Percentiles rank a stretch among this genome's conserved stretches.
These are phyloP conservation scores for Rhinolophus ferrumequinum DNA, from an alignment of 2,113 vertebrate genomes.

Conservation along the genomic window DNA sequence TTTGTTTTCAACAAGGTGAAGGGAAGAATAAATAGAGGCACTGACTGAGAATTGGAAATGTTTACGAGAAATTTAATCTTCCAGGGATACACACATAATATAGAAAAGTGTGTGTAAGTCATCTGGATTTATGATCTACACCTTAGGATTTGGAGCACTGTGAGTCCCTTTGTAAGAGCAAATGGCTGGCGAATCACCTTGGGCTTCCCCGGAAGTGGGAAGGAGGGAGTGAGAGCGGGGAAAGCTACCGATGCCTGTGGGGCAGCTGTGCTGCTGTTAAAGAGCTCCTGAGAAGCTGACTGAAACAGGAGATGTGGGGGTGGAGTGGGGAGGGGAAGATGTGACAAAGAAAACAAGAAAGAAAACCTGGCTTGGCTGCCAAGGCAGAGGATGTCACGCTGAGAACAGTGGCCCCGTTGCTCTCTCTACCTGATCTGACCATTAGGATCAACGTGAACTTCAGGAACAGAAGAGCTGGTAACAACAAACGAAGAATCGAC, in stretches of 20 bases:
- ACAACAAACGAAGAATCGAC: background rate
- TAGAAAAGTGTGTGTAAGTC: background rate
- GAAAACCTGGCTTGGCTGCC: background rate
- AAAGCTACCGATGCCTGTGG: background rate
- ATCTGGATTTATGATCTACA: background rate
- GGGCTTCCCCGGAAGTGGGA: background rate
- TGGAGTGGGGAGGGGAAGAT: background rate
- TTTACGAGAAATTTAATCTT: background rate
- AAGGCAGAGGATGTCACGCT: background rate
- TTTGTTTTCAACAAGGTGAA: background rate
- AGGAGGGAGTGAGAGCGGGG: background rate
- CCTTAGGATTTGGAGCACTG: background rate
- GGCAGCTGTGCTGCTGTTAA: background rate
- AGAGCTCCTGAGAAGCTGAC: background rate
- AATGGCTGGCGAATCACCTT: background rate
- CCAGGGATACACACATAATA: background rate
- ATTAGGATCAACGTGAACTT: background rate
- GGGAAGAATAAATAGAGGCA: background rate
- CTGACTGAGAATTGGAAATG: background rate
- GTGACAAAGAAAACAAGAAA: background rate
- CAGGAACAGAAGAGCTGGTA: background rate
- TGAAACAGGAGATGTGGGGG: background rate
- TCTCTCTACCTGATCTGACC: background rate
- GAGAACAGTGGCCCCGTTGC: background rate
- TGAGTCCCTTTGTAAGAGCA: background rate